phyloP scores from a whole-genome alignment of 2,797 vertebrate genomes.

The Jordanella pulchra region DNA sequence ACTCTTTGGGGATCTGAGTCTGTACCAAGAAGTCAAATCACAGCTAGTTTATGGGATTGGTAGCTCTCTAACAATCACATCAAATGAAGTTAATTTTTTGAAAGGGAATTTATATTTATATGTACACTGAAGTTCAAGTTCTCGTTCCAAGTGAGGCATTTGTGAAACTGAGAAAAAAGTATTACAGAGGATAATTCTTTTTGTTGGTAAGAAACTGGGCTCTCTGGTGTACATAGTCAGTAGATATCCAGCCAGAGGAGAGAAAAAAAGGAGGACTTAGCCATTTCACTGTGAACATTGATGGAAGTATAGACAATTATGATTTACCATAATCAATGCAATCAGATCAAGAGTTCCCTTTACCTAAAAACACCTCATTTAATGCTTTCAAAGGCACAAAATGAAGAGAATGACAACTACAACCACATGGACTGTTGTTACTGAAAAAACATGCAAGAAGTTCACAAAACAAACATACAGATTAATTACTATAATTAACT shows the following conservation, averaged over 20 bases:
- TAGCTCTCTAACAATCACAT: too few relatives aligned
- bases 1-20: too few relatives aligned
- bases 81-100: too few relatives aligned
- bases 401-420: not conserved
- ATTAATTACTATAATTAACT: slow-evolving; percentile 21
- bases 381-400: slow-evolving; percentile 14
- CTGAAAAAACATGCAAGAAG: not conserved
- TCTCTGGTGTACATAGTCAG: not conserved
- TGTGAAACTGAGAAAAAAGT: not conserved
- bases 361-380: slow-evolving; percentile 26
- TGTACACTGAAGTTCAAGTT: not conserved
- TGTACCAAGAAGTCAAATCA: too few relatives aligned
- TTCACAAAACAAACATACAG: slow-evolving; percentile 2
- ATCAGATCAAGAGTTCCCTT: slow-evolving; percentile 23
- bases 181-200: not conserved
- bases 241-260: not conserved
- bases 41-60: not conserved
- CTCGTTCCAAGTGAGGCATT: not conserved
- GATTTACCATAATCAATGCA: slow-evolving; percentile 9
- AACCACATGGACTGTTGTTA: not conserved
- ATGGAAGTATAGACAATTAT: not conserved
- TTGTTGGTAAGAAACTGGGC: not conserved
- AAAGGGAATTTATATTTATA: not conserved
- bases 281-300: not conserved
- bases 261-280: not conserved